Base-by-base conservation (phyloP, 53 echinoderm and acorn worm species). In the Henricia sp. region DNA sequence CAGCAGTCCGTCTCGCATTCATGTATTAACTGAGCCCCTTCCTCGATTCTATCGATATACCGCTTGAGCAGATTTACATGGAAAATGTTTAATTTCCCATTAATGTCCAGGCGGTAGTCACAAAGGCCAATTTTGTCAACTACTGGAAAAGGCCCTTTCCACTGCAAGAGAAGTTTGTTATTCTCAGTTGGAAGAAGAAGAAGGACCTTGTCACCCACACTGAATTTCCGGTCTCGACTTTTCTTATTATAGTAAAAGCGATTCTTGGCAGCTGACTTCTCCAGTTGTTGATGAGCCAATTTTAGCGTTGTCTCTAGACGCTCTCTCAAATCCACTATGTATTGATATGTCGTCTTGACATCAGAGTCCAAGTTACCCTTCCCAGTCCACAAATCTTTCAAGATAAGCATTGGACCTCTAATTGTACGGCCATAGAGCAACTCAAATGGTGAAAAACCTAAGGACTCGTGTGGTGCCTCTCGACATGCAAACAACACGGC, bases 141-240 rank as follows among this genome's bases (percentile, higher is more conserved):
- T 16, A 91, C 67, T 2, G 19, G 52, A 52, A 88, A 92, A 8
- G 88, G 92, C 4, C 88, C 92, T 39, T 88, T 83, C 92, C 92
- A 92, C 20, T 92, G 80, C 39, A 38, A 37, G 8, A 84, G 56
- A 1, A 91, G 48, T 40, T 84, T 89, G 48, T 82, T 91, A n/a
- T 38, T 52, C 35, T 85, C 76, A 13, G 86, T 90, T 25, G 91
- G 91, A 46, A 74, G 27, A 13, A 91, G 65, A 16, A 76, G 65
- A 11, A 76, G 76, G 17, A 87, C 82, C 46, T 82, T 68, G 69
- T 87, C 87, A 28, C 87, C 70, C 14, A 23, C 70, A 24, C 25
- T 59, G 5, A 82, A 68, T 53, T 80, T 52, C 37, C 89, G 66
- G 34, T 53, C 58, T 44, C 67, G 48, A 9, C 71, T 44, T 27